phyloP scores from a whole-genome alignment of 2,797 vertebrate species.

The Cygnus olor region DNA sequence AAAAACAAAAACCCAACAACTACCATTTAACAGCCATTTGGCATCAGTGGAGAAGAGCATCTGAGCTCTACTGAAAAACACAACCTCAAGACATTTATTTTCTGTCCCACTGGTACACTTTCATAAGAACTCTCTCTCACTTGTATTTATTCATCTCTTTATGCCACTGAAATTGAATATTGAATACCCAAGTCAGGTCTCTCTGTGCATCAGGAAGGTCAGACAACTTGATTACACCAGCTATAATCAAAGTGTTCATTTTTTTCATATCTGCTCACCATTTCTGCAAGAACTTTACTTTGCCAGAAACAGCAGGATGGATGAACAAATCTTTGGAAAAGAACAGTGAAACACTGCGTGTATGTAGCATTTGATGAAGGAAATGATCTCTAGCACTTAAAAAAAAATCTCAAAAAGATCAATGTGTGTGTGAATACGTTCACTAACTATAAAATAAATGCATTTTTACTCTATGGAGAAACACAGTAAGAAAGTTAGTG shows the following conservation, averaged over 20 bases:
- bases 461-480: constrained; percentile 25
- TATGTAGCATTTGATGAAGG: background rate
- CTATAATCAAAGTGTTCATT: constrained; percentile 56
- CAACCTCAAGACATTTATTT: constrained; percentile 56
- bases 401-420: background rate
- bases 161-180: constrained; percentile 61
- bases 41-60: background rate
- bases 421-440: constrained; percentile 15
- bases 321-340: constrained; percentile 48
- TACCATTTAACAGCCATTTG: background rate
- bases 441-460: constrained; percentile 56
- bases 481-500: constrained; percentile 24
- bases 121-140: constrained; percentile 46
- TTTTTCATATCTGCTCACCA: constrained; percentile 43
- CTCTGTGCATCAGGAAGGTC: constrained; percentile 39
- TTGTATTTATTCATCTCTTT: constrained; percentile 66
- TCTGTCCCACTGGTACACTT: constrained; percentile 45
- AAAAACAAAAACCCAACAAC: background rate
- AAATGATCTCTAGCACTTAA: background rate
- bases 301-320: constrained; percentile 30
- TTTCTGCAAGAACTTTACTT: constrained; percentile 46
- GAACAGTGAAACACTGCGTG: background rate
- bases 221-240: constrained; percentile 60
- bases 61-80: constrained; percentile 16
- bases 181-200: constrained; percentile 54